These are phyloP conservation scores for Andrena bucephala DNA, from an alignment of 2,888 invertebrate genomes.

Conservation along the genomic window DNA sequence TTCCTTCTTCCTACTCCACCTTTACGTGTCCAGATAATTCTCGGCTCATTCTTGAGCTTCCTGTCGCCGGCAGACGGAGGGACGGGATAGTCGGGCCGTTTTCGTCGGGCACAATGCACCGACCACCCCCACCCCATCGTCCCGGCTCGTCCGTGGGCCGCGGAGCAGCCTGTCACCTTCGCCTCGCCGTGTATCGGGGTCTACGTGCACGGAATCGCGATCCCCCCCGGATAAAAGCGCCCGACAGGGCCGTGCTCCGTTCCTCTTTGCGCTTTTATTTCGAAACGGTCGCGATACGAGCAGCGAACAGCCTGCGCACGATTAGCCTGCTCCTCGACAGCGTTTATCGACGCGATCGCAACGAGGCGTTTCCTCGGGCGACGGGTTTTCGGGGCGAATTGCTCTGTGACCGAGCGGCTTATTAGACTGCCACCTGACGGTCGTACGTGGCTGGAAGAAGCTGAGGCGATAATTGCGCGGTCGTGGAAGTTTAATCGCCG, in stretches of 20 bases:
- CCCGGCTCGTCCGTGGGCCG: background rate
- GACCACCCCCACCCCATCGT: background rate
- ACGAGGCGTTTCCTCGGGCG: background rate
- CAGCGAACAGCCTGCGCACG: conserved; percentile 13
- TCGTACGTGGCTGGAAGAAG: background rate
- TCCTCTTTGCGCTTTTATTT: conserved; percentile 66
- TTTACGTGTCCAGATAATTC: conserved; percentile 66
- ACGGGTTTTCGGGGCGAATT: background rate
- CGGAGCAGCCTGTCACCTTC: conserved; percentile 4
- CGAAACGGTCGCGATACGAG: conserved; percentile 53
- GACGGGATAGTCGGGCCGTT: conserved; percentile 26
- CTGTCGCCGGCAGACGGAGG: conserved; percentile 67
- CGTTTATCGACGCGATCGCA: conserved; percentile 29
- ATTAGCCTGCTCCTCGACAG: background rate
- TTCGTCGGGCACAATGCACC: conserved; percentile 65
- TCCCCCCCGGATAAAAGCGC: conserved; percentile 65
- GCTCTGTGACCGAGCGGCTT: background rate
- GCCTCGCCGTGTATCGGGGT: conserved; percentile 64
- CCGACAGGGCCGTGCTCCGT: conserved; percentile 28
- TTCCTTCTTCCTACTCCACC: background rate
- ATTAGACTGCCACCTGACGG: background rate
- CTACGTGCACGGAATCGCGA: conserved; percentile 71
- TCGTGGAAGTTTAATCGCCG: background rate
- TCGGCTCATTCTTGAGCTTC: conserved; percentile 68
- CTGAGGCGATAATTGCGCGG: background rate